Conservation (phyloP, 2,113 vertebrate genomes). For the Cairina moschata region DNA sequence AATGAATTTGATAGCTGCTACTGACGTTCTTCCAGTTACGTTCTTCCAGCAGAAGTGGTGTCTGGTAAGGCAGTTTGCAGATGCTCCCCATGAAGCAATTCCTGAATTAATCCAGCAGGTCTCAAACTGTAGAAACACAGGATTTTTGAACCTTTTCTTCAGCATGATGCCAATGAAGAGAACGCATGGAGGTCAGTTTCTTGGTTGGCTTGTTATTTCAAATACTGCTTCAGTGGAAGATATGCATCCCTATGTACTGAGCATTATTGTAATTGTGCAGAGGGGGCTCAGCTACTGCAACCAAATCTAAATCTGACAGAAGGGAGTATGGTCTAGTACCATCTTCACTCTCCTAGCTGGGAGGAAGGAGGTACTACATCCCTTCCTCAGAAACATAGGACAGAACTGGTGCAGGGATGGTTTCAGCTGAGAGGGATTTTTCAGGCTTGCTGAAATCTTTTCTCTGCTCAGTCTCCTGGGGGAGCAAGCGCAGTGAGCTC, state of each 20-base stretch:
- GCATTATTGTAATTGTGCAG: background rate
- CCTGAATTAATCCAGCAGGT: background rate
- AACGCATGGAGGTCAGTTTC: background rate
- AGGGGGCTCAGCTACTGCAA: background rate
- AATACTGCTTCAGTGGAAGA: background rate
- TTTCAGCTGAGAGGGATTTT: fast-evolving
- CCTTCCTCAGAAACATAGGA: background rate
- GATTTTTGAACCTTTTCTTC: background rate
- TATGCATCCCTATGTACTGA: fast-evolving
- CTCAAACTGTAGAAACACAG: background rate
- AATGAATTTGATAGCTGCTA: conserved; percentile 7
- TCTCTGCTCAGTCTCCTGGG: background rate
- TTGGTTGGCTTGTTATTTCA: background rate
- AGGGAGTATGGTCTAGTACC: background rate
- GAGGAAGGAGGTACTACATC: background rate
- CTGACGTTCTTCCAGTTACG: background rate
- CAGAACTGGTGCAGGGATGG: background rate
- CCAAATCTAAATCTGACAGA: background rate
- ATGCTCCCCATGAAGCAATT: background rate
- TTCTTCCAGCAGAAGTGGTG: background rate
- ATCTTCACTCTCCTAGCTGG: background rate
- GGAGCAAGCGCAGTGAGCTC: background rate
- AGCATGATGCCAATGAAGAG: fast-evolving
- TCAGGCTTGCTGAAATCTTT: background rate
- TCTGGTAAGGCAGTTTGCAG: background rate